phyloP scores from a whole-genome alignment of 2,888 invertebrate species.

The Chymomyza amoena region DNA sequence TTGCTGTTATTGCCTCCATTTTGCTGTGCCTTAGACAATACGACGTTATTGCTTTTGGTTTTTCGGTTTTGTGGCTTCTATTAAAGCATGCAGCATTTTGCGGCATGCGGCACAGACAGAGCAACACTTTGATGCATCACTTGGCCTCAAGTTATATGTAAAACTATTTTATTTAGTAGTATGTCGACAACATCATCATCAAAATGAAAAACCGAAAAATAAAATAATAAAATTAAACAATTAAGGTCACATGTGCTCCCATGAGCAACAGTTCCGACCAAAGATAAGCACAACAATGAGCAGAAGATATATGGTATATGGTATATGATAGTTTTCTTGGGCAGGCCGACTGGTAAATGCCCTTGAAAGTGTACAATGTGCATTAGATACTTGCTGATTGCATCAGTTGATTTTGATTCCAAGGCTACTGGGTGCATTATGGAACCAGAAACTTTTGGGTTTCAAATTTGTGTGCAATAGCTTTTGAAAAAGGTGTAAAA shows the following conservation, averaged over 20 bases:
- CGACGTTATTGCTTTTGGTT: conserved; percentile 25
- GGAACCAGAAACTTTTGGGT: neutral
- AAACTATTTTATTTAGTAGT: neutral
- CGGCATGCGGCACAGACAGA: neutral
- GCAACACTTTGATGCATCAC: neutral
- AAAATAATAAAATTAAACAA: conserved; percentile 44
- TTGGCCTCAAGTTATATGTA: conserved; percentile 13
- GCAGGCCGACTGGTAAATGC: neutral
- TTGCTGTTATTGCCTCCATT: neutral
- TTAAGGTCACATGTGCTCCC: conserved; percentile 38
- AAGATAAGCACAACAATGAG: neutral
- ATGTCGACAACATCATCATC: neutral
- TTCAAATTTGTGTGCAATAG: neutral
- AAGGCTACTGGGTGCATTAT: neutral
- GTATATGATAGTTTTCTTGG: neutral
- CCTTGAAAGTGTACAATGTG: neutral
- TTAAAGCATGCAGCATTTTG: neutral
- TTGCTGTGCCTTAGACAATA: conserved; percentile 22
- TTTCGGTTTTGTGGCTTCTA: conserved; percentile 4
- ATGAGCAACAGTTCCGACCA: neutral
- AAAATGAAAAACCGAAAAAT: neutral
- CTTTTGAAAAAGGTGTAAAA: too few species aligned
- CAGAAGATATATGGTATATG: neutral
- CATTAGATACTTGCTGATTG: neutral
- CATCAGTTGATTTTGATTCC: neutral